These are phyloP conservation scores for Poeciliopsis paucimaculata DNA, from an alignment of 2,797 vertebrate genomes.

Conservation along the genomic window DNA sequence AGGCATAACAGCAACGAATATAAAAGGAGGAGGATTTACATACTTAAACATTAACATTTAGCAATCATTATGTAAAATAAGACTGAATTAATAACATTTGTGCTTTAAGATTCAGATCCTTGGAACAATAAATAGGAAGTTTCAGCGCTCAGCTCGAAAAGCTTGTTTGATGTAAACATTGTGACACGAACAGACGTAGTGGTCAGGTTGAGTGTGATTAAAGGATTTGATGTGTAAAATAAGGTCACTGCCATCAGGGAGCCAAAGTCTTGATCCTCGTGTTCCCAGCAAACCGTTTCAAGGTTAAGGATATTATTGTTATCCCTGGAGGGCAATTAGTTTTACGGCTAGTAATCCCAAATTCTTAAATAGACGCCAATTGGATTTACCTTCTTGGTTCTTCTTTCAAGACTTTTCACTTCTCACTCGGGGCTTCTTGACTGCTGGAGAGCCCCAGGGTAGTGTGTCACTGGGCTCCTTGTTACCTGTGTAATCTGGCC, in stretches of 20 bases:
- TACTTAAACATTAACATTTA: background rate
- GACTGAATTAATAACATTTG: background rate
- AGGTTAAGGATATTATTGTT: conserved; percentile 9
- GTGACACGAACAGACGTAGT: conserved; percentile 12
- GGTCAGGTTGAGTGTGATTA: conserved; percentile 21
- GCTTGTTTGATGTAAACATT: background rate
- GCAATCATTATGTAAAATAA: background rate
- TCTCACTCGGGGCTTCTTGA: background rate
- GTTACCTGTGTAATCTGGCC: background rate
- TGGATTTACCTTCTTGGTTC: conserved; percentile 9
- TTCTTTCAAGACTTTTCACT: background rate
- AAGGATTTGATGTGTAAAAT: conserved; percentile 28
- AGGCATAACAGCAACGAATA: conserved; percentile 7
- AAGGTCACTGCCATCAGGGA: conserved; percentile 6
- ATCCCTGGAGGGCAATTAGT: conserved; percentile 7
- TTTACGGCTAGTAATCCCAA: background rate
- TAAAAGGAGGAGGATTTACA: conserved; percentile 12
- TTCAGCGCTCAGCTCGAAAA: background rate
- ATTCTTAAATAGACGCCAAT: background rate
- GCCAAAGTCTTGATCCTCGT: conserved; percentile 3
- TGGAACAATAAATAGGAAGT: background rate
- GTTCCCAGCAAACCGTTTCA: background rate
- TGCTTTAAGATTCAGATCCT: background rate
- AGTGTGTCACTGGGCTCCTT: background rate
- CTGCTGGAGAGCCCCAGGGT: background rate